These are phyloP conservation scores for Scomber colias DNA, from an alignment of 2,113 vertebrate species.

Conservation along the genomic window DNA sequence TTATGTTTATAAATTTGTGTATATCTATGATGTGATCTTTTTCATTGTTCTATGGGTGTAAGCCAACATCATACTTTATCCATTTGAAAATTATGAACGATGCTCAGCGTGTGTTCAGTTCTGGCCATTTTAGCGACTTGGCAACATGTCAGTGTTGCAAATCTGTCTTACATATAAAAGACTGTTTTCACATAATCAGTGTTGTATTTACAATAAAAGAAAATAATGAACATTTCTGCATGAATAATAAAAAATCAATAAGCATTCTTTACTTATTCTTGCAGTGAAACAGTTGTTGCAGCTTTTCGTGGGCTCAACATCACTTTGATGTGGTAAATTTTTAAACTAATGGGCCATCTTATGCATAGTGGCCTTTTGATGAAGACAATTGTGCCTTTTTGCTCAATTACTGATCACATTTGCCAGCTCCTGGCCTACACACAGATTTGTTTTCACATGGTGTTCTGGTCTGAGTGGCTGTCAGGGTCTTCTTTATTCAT, in stretches of 20 bases:
- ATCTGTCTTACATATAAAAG: neutral
- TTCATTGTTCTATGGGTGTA: neutral
- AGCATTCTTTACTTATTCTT: slow-evolving; percentile 48
- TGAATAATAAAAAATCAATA: slow-evolving; percentile 77
- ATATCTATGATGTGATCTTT: slow-evolving; percentile 10
- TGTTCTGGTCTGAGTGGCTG: slow-evolving; percentile 85
- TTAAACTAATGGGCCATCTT: slow-evolving; percentile 80
- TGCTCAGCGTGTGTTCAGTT: no score
- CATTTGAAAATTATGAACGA: no score
- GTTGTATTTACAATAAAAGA: neutral
- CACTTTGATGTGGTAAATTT: slow-evolving; percentile 71
- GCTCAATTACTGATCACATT: slow-evolving; percentile 84
- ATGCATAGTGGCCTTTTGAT: slow-evolving; percentile 79
- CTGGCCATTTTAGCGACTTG: no score
- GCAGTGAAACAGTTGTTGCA: slow-evolving; percentile 59
- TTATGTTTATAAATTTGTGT: neutral
- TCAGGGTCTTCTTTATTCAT: slow-evolving; percentile 93
- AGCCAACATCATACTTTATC: neutral
- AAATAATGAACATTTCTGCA: slow-evolving; percentile 32
- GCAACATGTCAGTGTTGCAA: neutral
- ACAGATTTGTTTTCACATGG: slow-evolving; percentile 83
- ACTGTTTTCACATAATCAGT: neutral
- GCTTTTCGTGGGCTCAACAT: slow-evolving; percentile 64
- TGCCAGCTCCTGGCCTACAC: slow-evolving; percentile 56
- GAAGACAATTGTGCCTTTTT: slow-evolving; percentile 78